Percentiles rank a stretch among this genome's conserved stretches.
Evolutionary conservation across 2,113 vertebrate genomes (phyloP).

Genomic region (Grantiella picta): DNA sequence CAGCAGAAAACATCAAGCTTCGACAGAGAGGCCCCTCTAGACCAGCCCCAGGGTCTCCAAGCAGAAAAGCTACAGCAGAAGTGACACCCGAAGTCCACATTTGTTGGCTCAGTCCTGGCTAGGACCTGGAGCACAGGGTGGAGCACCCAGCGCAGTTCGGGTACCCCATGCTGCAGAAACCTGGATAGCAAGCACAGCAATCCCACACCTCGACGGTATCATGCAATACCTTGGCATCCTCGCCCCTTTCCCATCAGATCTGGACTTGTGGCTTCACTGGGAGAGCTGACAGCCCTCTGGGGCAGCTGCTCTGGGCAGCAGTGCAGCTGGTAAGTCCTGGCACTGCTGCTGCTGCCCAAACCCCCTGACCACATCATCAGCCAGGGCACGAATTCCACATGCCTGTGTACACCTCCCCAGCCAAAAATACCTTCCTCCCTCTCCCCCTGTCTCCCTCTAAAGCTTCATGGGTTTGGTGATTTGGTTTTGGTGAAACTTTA

Average conservation of each 20-base stretch:
- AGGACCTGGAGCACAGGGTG: not conserved
- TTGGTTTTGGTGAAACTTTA: not conserved
- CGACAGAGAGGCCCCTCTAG: not conserved
- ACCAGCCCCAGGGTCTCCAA: not conserved
- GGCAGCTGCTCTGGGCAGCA: not conserved
- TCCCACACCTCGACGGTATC: rapidly evolving
- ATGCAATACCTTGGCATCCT: rapidly evolving
- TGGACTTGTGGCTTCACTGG: not conserved
- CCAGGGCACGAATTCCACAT: rapidly evolving
- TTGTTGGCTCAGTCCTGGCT: not conserved
- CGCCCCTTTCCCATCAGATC: not conserved
- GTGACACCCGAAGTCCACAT: not conserved
- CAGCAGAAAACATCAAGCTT: not conserved
- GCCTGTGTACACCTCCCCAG: not conserved
- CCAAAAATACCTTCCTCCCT: not conserved
- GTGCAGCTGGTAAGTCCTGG: rapidly evolving
- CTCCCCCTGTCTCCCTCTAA: not conserved
- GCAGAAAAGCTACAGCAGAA: not conserved
- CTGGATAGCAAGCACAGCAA: rapidly evolving
- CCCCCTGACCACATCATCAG: not conserved
- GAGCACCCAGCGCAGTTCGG: rapidly evolving
- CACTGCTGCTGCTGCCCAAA: not conserved
- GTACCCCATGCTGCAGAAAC: not conserved
- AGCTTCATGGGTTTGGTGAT: not conserved
- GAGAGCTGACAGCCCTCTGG: not conserved